These are phyloP conservation scores for Hydropsyche betteni DNA, from an alignment of 2,888 invertebrate genomes.

Conservation along the genomic window DNA sequence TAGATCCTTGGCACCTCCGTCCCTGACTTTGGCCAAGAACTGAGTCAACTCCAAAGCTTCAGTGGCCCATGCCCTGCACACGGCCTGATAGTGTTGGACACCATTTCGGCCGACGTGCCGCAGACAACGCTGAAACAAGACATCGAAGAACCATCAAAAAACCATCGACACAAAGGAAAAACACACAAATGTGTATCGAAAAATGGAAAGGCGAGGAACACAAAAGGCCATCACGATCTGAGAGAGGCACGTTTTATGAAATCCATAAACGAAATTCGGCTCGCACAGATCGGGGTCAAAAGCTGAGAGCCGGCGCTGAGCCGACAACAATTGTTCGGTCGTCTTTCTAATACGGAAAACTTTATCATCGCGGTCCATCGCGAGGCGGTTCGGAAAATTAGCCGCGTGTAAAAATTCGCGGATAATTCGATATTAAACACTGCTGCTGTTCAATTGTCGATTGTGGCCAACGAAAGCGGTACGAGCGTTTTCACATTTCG, in stretches of 20 bases:
- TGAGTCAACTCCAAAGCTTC: constrained; percentile 90
- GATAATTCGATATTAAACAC: constrained; percentile 17
- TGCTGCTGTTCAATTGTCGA: not conserved
- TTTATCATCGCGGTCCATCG: not conserved
- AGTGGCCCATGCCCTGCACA: constrained; percentile 89
- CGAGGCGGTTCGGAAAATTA: not conserved
- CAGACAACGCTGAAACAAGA: constrained; percentile 58
- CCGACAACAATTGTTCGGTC: constrained; percentile 3
- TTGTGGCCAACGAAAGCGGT: not conserved
- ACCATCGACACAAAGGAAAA: too few species aligned
- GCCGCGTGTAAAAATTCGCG: constrained; percentile 3
- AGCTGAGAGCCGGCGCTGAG: not conserved
- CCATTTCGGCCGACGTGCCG: constrained; percentile 63
- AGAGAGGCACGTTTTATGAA: constrained; percentile 28
- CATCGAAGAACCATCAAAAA: too few species aligned
- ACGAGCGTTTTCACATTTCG: constrained; percentile 3
- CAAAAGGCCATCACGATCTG: constrained; percentile 29
- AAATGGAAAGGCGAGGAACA: constrained; percentile 20
- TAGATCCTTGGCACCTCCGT: constrained; percentile 71
- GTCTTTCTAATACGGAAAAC: not conserved
- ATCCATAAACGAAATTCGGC: constrained; percentile 19
- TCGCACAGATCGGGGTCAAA: constrained; percentile 29
- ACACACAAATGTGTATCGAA: not conserved
- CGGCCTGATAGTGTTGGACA: constrained; percentile 87
- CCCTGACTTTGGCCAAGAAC: constrained; percentile 86